These are phyloP conservation scores for Deilephila porcellus DNA, from an alignment of 2,888 invertebrate species.

Conservation along the genomic window DNA sequence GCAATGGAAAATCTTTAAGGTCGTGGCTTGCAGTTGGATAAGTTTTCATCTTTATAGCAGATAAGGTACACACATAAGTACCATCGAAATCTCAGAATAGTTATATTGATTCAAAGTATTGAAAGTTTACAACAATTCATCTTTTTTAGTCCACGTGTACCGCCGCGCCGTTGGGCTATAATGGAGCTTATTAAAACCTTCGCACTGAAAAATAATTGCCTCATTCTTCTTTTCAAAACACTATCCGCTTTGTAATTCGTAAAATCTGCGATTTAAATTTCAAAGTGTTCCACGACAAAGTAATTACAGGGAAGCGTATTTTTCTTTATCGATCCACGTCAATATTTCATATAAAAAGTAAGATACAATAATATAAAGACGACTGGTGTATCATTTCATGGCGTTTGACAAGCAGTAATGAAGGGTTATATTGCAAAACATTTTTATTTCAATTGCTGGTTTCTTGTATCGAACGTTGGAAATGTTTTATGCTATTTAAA, in stretches of 20 bases:
- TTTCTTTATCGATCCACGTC: background rate
- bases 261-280: background rate
- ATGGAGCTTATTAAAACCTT: no score
- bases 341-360: slow-evolving; percentile 12
- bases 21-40: slow-evolving; percentile 1
- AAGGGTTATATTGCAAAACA: slow-evolving; percentile 24
- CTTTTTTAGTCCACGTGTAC: no score
- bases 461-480: slow-evolving; percentile 19
- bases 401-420: slow-evolving; percentile 16
- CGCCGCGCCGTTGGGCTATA: no score
- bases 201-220: no score
- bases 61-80: no score
- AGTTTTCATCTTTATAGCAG: background rate
- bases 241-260: background rate
- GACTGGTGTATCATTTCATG: background rate
- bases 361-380: background rate
- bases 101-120: no score
- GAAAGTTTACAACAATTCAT: no score
- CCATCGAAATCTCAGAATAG: no score
- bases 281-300: background rate
- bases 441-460: slow-evolving; percentile 14
- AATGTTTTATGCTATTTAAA: background rate
- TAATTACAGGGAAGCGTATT: background rate
- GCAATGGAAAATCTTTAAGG: background rate
- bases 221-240: background rate